Evolutionary conservation across 2,888 invertebrate species (phyloP), one percentile per base, ranked within the genome.

Genomic region (Aphrophora alni): DNA sequence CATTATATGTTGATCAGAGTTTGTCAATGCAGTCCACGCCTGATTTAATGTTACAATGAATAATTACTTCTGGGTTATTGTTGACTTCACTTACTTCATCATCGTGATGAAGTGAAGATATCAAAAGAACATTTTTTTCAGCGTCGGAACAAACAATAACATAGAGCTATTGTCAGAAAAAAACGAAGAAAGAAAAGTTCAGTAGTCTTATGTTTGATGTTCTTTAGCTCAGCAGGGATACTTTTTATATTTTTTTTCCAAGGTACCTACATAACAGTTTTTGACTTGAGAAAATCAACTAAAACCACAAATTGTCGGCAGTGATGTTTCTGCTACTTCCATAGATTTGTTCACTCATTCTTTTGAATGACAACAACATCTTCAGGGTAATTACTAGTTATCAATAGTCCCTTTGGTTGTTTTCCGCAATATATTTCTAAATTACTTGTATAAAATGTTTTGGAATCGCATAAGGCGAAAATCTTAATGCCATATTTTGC

Each of bases 401-500:
- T 25, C 25, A 51, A 81, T 12, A 76, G 77, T 38, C 81, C 81
- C 25, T 72, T 4, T n/a, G 77, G 74, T 71, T 81, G 81, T 80
- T 33, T 75, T 33, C 78, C 79, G 38, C 70, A 33, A 33, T 33
- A 33, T 33, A 33, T 33, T 33, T 33, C 33, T 33, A 33, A 33
- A 33, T 33, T 33, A 68, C 24, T 80, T 27, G 76, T 80, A 69
- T 81, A 80, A 74, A 33, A 33, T 33, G 8, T 33, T 33, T 33
- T 68, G 33, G 79, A 12, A 80, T 80, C 80, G 14, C 70, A 33
- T 33, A 33, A 33, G 68, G 84, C 87, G 0, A 87, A 88, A 70
- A 84, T 83, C 82, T 87, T 85, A 17, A 86, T 82, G n/a, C 84
- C 86, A 82, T 86, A 86, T 83, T 86, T 87, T n/a, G 84, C 84